Percentiles rank a stretch among this genome's conserved stretches.
Evolutionary conservation across 2,888 invertebrate species (phyloP).

Genomic region (Rotaria sp.): DNA sequence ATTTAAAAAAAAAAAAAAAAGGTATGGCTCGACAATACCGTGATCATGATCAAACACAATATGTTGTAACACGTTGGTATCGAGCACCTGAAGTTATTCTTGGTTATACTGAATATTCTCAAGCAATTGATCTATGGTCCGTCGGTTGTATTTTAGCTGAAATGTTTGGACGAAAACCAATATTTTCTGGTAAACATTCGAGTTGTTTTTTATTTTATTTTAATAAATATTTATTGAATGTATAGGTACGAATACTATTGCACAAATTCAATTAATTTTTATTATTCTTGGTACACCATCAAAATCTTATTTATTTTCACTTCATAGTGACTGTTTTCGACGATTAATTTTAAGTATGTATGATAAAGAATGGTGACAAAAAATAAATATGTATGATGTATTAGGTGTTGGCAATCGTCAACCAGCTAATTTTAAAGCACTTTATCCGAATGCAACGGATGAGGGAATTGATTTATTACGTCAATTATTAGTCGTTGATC

Average conservation of each 20-base stretch:
- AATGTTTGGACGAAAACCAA: slow-evolving; percentile 63
- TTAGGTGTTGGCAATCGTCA: slow-evolving; percentile 6
- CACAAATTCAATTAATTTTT: slow-evolving; percentile 8
- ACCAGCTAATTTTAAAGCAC: neutral
- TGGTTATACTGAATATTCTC: slow-evolving; percentile 59
- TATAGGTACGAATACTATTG: neutral
- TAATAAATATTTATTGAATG: neutral
- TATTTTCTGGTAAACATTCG: slow-evolving; percentile 63
- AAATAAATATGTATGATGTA: neutral
- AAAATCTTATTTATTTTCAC: neutral
- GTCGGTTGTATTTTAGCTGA: slow-evolving; percentile 67
- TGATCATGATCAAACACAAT: slow-evolving; percentile 60
- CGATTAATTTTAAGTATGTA: slow-evolving; percentile 1
- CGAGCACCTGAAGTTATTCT: slow-evolving; percentile 59
- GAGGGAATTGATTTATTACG: neutral
- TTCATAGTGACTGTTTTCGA: slow-evolving; percentile 3
- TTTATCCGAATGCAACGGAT: neutral
- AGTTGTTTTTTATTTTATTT: neutral
- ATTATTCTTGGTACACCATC: slow-evolving; percentile 3
- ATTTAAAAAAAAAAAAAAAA: slow-evolving; percentile 40
- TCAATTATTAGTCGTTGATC: neutral
- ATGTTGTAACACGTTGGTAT: slow-evolving; percentile 60
- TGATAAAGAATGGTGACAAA: no score
- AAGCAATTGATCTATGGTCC: slow-evolving; percentile 61
- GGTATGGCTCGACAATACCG: slow-evolving; percentile 58